These are phyloP conservation scores for Pycnomerus fuliginosus DNA, from an alignment of 2,888 invertebrate genomes.

Conservation along the genomic window DNA sequence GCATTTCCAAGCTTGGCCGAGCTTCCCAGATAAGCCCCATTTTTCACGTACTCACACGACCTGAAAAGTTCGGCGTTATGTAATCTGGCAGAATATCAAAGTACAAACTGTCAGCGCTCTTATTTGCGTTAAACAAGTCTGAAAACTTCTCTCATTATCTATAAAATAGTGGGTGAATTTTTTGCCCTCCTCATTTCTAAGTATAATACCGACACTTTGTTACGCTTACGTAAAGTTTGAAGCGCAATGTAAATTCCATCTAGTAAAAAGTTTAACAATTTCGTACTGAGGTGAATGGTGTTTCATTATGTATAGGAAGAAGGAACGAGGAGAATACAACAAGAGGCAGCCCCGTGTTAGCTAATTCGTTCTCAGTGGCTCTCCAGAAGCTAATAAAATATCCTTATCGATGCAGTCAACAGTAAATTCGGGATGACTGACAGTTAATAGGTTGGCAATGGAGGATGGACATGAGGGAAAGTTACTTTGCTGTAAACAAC, in stretches of 20 bases:
- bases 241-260: constrained; percentile 6
- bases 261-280: constrained; percentile 1
- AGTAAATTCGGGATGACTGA: constrained; percentile 20
- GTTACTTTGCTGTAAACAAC: constrained; percentile 10
- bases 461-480: constrained; percentile 1
- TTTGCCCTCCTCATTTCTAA: no score
- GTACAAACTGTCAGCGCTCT: no score
- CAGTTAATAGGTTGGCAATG: constrained; percentile 16
- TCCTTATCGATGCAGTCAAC: constrained; percentile 20
- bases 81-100: no score
- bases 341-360: constrained; percentile 11
- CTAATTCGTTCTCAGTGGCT: constrained; percentile 16
- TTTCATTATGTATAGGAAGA: constrained; percentile 7
- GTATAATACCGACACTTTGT: constrained; percentile 5
- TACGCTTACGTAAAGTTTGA: constrained; percentile 1
- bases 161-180: constrained; percentile 15
- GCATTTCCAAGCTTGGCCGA: no score
- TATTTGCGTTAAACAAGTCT: no score
- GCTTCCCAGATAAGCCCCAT: no score
- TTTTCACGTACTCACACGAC: no score
- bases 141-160: constrained; percentile 19
- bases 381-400: constrained; percentile 17
- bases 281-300: constrained; percentile 4
- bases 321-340: constrained; percentile 1
- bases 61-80: no score